Evolutionary conservation across 2,888 invertebrate species (phyloP), one percentile per base, ranked within the genome.

Genomic region (Agonopterix arenella): DNA sequence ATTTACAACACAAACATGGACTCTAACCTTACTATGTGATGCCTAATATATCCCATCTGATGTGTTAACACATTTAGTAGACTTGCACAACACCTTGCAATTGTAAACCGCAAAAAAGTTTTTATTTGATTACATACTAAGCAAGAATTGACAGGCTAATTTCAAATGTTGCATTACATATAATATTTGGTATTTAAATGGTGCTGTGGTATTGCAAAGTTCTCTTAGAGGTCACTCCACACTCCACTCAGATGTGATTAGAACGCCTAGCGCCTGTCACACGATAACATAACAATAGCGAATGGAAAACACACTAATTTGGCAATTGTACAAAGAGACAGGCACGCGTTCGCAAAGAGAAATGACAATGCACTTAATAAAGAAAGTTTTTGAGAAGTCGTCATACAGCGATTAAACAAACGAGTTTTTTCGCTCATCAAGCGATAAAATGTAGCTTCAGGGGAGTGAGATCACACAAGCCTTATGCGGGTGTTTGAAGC

Each of bases 361-460:
- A 85, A 85, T 85, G 77, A 84, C 80, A 80, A 83, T 80, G 76
- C 76, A 77, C 71, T 78, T 73, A 71, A 50, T 66, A 67, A 84
- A 80, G 88, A 88, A 86, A 88, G 86, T 79, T 73, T 73, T 73
- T 73, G 70, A 66, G 63, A 70, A 76, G 72, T 73, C 71, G 72
- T 72, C 70, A 69, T 66, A 72, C 72, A 66, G 70, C 70, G 76
- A 83, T 82, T 76, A 79, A 81, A 74, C 72, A 76, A 78, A 80
- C 77, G 58, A 67, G 73, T 76, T 76, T 71, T 70, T 68, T 69
- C 66, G 52, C 60, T 58, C 48, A 41, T 55, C 52, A 58, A 53
- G 55, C 52, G 57, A 58, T 61, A 56, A 59, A 56, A 55, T 55
- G 52, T 53, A 59, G 59, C 60, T 70, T 64, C 54, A 52, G 53